These are phyloP conservation scores for Latrodectus hesperus DNA, from an alignment of 2,888 invertebrate species.

Conservation along the genomic window DNA sequence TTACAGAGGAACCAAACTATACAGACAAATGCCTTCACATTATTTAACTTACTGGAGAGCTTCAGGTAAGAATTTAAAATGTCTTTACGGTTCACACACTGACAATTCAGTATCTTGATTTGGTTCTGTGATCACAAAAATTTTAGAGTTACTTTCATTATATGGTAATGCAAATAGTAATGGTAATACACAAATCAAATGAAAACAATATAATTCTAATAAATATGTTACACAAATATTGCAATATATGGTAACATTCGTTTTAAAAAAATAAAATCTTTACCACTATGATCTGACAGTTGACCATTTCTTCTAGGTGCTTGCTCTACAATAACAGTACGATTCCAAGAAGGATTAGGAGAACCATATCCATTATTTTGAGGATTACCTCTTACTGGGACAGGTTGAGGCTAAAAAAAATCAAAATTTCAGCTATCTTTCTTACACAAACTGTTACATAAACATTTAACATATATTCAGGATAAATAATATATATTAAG, in stretches of 20 bases:
- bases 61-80: no score
- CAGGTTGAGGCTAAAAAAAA: constrained; percentile 75
- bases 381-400: constrained; percentile 75
- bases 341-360: constrained; percentile 69
- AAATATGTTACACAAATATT: background rate
- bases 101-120: background rate
- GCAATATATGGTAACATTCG: background rate
- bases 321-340: constrained; percentile 61
- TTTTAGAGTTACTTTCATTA: background rate
- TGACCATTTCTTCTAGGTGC: constrained; percentile 68
- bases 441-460: no score
- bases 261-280: constrained; percentile 1
- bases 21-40: background rate
- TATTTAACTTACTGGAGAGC: background rate
- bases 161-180: no score
- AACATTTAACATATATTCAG: no score
- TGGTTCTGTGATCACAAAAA: background rate
- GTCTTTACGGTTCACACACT: background rate
- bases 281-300: constrained; percentile 64
- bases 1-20: no score
- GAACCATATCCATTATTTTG: constrained; percentile 70
- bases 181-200: background rate
- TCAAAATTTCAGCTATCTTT: background rate
- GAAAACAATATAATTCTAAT: background rate
- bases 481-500: no score